Evolutionary conservation across 2,113 vertebrate species (phyloP).

Genomic region (Deroptyus accipitrinus): DNA sequence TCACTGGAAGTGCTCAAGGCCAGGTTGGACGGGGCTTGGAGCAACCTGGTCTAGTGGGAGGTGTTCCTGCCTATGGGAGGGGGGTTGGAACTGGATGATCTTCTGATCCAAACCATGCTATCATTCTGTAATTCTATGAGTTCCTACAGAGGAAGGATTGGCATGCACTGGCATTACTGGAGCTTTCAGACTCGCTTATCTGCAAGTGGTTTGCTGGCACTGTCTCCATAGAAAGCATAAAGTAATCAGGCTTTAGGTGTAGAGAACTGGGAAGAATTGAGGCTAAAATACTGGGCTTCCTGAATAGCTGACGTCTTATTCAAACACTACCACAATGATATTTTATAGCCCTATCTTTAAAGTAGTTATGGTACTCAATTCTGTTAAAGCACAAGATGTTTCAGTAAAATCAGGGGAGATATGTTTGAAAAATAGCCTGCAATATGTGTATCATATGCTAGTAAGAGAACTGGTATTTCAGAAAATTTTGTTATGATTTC

Average conservation of each 20-base stretch:
- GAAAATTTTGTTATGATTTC: neutral
- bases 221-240: neutral
- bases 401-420: neutral
- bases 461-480: neutral
- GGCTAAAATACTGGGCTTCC: neutral
- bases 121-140: neutral
- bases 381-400: slow-evolving; percentile 2
- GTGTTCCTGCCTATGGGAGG: neutral
- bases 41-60: neutral
- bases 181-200: neutral
- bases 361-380: neutral
- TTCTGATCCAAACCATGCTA: neutral
- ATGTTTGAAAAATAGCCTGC: neutral
- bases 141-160: neutral
- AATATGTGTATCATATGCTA: neutral
- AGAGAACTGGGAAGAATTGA: neutral
- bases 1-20: neutral
- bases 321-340: neutral
- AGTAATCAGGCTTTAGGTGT: neutral
- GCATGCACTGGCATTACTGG: neutral
- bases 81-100: neutral
- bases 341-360: slow-evolving; percentile 1
- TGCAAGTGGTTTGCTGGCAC: neutral
- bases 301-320: neutral
- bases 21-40: neutral